Evolutionary conservation across 2,888 invertebrate species (phyloP).

Genomic region (Choreutis nemorana): DNA sequence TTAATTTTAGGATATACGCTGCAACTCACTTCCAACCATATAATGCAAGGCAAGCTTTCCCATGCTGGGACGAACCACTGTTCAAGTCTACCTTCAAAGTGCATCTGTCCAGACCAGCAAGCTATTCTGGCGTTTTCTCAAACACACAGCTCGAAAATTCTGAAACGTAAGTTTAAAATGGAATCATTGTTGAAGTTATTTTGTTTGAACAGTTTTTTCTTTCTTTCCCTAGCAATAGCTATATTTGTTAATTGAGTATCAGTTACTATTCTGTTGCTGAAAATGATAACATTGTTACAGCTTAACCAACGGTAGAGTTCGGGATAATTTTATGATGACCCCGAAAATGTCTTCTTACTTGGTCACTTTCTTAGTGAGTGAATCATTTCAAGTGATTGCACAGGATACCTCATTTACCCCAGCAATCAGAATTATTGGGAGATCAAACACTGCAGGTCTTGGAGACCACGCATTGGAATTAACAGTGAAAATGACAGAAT

Average conservation of each 20-base stretch:
- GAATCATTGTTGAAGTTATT: neutral
- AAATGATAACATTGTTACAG: no score
- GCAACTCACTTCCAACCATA: constrained; percentile 84
- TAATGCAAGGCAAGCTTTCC: constrained; percentile 82
- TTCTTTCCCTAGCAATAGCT: no score
- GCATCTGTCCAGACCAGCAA: constrained; percentile 65
- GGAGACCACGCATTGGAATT: constrained; percentile 35
- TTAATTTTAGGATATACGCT: constrained; percentile 40
- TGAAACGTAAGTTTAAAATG: constrained; percentile 27
- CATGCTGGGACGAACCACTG: constrained; percentile 87
- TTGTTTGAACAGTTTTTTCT: neutral
- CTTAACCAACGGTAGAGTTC: constrained; percentile 18
- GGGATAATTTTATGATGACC: constrained; percentile 53
- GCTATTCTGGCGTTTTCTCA: constrained; percentile 58
- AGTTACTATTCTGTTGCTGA: constrained; percentile 2
- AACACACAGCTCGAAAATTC: constrained; percentile 63
- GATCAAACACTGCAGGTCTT: constrained; percentile 43
- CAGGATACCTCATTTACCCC: constrained; percentile 32
- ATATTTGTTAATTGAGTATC: neutral
- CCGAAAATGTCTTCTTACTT: constrained; percentile 85
- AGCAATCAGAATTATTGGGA: constrained; percentile 45
- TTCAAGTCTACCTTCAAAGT: constrained; percentile 80
- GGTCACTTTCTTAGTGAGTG: constrained; percentile 80
- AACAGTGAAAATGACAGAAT: constrained; percentile 39
- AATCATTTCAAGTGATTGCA: constrained; percentile 44